Conservation (phyloP, 1,140 invertebrate genomes). For the Apis florea region DNA sequence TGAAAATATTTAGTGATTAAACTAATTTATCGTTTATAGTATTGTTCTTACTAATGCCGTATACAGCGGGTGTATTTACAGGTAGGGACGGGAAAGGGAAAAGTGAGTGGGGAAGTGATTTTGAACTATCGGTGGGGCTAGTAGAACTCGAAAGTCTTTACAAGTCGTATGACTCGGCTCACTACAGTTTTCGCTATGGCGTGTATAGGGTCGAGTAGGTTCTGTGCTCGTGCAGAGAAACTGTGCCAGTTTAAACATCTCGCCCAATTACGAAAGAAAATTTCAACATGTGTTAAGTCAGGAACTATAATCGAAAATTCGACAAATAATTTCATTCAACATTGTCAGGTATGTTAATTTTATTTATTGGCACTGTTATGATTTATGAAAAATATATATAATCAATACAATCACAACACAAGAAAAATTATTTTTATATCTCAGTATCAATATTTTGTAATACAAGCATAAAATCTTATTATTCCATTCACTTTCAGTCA, state of each 20-base stretch:
- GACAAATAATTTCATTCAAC: constrained; percentile 62
- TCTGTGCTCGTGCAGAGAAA: constrained; percentile 89
- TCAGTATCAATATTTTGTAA: not conserved
- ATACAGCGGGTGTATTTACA: constrained; percentile 5
- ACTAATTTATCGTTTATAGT: not conserved
- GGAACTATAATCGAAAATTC: constrained; percentile 80
- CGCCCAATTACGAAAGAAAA: constrained; percentile 82
- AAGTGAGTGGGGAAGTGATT: constrained; percentile 35
- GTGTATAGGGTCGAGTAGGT: constrained; percentile 88
- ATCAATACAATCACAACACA: no score
- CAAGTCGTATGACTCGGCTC: constrained; percentile 68
- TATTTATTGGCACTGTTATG: not conserved
- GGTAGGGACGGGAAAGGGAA: constrained; percentile 47
- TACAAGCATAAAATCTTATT: not conserved
- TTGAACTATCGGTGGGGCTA: constrained; percentile 55
- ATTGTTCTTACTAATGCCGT: constrained; percentile 7
- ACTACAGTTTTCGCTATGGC: constrained; percentile 88
- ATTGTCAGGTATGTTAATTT: constrained; percentile 66
- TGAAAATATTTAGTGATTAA: not conserved
- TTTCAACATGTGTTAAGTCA: constrained; percentile 84
- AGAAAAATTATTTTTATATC: not conserved
- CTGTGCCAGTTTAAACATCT: constrained; percentile 87
- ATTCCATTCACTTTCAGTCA: constrained; percentile 52
- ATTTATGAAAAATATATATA: not conserved
- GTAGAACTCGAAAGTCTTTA: constrained; percentile 70